Evolutionary conservation across 2,113 vertebrate species (phyloP).

Genomic region (Melanotaenia duboulayi): DNA sequence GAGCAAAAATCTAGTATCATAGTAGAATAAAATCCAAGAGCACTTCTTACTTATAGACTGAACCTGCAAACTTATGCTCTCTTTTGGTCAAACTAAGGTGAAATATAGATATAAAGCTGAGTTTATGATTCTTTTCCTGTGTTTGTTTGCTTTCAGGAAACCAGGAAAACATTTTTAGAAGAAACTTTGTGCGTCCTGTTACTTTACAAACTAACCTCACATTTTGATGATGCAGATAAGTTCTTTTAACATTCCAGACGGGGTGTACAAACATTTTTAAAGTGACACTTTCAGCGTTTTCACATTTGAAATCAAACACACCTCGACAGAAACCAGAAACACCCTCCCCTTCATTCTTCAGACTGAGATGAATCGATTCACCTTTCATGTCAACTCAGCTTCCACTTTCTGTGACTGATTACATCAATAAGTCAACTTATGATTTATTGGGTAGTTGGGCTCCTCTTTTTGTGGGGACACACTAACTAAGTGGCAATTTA

Average conservation of each 20-base stretch:
- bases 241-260: not conserved
- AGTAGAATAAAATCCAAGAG: too few species aligned
- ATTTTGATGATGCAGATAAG: not conserved
- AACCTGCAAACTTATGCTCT: too few species aligned
- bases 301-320: not conserved
- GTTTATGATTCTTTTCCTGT: too few species aligned
- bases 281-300: not conserved
- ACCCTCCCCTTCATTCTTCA: not conserved
- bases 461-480: slow-evolving; percentile 38
- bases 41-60: too few species aligned
- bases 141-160: too few species aligned
- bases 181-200: too few species aligned
- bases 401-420: slow-evolving; percentile 50
- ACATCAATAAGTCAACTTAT: slow-evolving; percentile 35
- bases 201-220: not conserved
- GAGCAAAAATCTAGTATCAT: too few species aligned
- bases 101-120: too few species aligned
- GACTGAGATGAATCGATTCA: slow-evolving; percentile 55
- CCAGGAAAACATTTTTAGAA: too few species aligned
- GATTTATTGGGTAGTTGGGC: slow-evolving; percentile 47
- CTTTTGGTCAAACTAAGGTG: too few species aligned
- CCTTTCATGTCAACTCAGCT: slow-evolving; percentile 43
- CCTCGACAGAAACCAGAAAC: not conserved
- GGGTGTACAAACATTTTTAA: not conserved
- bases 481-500: slow-evolving; percentile 34